These are phyloP conservation scores for Drosophila incognita DNA, from an alignment of 2,888 invertebrate species.

Conservation along the genomic window DNA sequence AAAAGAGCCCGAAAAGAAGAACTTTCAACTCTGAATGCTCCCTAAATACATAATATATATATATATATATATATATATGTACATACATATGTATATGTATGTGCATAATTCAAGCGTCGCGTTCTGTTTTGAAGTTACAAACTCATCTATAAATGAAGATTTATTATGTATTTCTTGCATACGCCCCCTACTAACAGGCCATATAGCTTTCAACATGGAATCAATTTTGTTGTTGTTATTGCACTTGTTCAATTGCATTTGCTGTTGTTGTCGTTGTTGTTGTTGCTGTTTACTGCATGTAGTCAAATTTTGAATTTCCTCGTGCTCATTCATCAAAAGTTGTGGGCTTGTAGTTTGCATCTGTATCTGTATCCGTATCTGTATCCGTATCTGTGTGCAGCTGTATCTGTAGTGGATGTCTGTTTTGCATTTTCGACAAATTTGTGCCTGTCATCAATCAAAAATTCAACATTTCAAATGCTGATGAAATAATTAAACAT, in stretches of 20 bases:
- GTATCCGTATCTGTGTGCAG: slow-evolving; percentile 6
- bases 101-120: slow-evolving; percentile 10
- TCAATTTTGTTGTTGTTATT: slow-evolving; percentile 21
- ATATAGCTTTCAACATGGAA: slow-evolving; percentile 42
- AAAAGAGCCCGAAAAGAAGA: slow-evolving; percentile 39
- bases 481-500: slow-evolving; percentile 66
- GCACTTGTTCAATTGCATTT: slow-evolving; percentile 66
- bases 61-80: background rate
- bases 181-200: background rate
- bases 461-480: slow-evolving; percentile 50
- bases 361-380: slow-evolving; percentile 4
- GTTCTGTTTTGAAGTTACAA: slow-evolving; percentile 66
- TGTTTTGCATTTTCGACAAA: slow-evolving; percentile 66
- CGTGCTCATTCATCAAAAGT: slow-evolving; percentile 51
- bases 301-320: slow-evolving; percentile 43
- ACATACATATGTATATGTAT: background rate
- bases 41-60: slow-evolving; percentile 25
- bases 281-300: slow-evolving; percentile 33
- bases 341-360: slow-evolving; percentile 26
- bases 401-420: slow-evolving; percentile 13
- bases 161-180: slow-evolving; percentile 58
- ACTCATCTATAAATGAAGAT: slow-evolving; percentile 71
- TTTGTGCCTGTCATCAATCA: slow-evolving; percentile 71
- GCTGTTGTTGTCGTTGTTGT: slow-evolving; percentile 11
- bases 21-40: slow-evolving; percentile 33